Evolutionary conservation across 2,113 vertebrate species (phyloP), one percentile per base, ranked within the genome.

Genomic region (Ailurus styani): DNA sequence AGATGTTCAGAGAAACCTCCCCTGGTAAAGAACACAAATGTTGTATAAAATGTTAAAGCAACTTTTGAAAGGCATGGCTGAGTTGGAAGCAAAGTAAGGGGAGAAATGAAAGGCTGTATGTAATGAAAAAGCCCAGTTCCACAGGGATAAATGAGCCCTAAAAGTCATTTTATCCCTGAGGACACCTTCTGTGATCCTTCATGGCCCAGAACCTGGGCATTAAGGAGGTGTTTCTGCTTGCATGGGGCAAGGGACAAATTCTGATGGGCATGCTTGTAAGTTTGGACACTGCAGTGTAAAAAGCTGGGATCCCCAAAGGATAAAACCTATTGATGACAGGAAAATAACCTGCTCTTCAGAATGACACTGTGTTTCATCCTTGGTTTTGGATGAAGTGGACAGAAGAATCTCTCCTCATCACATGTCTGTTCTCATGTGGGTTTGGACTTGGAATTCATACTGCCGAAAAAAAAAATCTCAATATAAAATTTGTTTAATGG

Each of bases 291-390:
- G 21, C n/a, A n/a, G 7, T 25, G 45, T 55, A 66, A 90, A 66
- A 95, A 85, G 37, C 37, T 34, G 47, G 31, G 47, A 50, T 55
- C 37, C 57, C 29, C 31, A 73, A 73, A 73, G 29, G 42, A 8
- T 72, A 34, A 66, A 78, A 17, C 31, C 40, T 78, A 42, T 77
- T 54, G 40, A 47, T 82, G 37, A 81, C 11, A 23, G 37, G 62
- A 95, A 95, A 92, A 81, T 87, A 87, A 54, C 54, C 31, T 50
- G n/a, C 42, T 81, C 17, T 84, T 89, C 86, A 89, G 68, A 60
- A 57, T 84, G 47, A 57, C 40, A 40, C 83, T 47, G 5, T 91
- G 4, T 60, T 23, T 91, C 14, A 57, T 86, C 52, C 54, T 72
- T 87, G 52, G 15, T 15, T 81, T 81, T 72, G 73, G 25, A 60